phyloP scores from a whole-genome alignment of 2,113 vertebrate species.

The Xyliphius kryptos region DNA sequence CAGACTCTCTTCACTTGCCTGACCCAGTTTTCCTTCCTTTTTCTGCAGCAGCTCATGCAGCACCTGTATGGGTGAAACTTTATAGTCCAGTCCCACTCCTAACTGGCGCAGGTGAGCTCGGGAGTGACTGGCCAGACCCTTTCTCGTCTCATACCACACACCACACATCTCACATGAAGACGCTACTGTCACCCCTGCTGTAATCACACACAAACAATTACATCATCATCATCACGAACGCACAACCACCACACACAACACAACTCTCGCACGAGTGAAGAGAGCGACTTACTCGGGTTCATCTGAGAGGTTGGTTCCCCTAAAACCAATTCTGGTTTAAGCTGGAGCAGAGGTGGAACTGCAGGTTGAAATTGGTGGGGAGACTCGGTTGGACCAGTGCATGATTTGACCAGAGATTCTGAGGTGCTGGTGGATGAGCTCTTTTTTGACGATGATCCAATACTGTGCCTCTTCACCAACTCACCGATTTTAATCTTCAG shows the following conservation, averaged over 20 bases:
- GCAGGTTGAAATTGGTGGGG: background rate
- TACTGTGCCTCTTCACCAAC: conserved; percentile 36
- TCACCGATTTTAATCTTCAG: conserved; percentile 39
- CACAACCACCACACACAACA: too few species aligned
- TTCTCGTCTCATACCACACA: conserved; percentile 84
- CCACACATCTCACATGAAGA: conserved; percentile 80
- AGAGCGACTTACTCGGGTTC: conserved; percentile 75
- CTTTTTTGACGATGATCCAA: conserved; percentile 34
- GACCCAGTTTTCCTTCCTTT: too few species aligned
- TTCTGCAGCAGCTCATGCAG: conserved; percentile 78
- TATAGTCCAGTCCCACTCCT: conserved; percentile 71
- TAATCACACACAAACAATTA: background rate
- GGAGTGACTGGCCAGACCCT: conserved; percentile 78
- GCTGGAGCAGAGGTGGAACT: conserved; percentile 33
- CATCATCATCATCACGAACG: too few species aligned
- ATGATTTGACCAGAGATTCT: too few species aligned
- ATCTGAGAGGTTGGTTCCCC: conserved; percentile 83
- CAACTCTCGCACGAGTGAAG: background rate
- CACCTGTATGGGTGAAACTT: conserved; percentile 74
- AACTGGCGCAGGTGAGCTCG: conserved; percentile 80
- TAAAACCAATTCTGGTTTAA: conserved; percentile 66
- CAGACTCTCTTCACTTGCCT: conserved; percentile 52
- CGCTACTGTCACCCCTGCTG: conserved; percentile 67
- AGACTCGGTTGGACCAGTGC: too few species aligned
- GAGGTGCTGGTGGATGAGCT: conserved; percentile 15